phyloP scores from a whole-genome alignment of 2,113 vertebrate species.

The Columba livia region DNA sequence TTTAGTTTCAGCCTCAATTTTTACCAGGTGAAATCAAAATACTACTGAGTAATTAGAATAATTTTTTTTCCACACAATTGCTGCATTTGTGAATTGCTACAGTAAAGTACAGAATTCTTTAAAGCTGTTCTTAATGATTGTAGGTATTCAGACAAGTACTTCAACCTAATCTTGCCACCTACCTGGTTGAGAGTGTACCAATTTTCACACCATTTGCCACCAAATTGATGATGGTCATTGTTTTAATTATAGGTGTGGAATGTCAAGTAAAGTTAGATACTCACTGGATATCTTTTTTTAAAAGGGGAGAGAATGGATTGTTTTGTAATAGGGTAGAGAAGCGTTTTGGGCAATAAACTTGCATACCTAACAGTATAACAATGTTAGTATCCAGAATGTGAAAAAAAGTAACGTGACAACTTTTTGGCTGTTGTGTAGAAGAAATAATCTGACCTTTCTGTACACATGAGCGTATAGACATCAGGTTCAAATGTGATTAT shows the following conservation, averaged over 20 bases:
- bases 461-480: not conserved
- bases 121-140: not conserved
- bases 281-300: not conserved
- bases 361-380: not conserved
- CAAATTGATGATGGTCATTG: not conserved
- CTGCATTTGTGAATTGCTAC: not conserved
- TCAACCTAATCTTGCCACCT: not conserved
- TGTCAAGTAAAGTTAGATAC: not conserved
- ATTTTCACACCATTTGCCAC: not conserved
- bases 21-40: not conserved
- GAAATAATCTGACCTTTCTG: not conserved
- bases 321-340: not conserved
- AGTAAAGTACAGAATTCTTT: not conserved
- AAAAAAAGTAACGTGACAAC: not conserved
- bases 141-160: not conserved
- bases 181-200: not conserved
- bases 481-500: not conserved
- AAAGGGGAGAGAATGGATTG: not conserved
- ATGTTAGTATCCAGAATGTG: not conserved
- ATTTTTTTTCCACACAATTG: not conserved
- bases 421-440: not conserved
- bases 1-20: not conserved
- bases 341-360: not conserved
- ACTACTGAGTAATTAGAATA: not conserved
- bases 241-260: not conserved